Base-by-base conservation (phyloP, 1,140 invertebrate genomes). In the Coptotermes formosanus region DNA sequence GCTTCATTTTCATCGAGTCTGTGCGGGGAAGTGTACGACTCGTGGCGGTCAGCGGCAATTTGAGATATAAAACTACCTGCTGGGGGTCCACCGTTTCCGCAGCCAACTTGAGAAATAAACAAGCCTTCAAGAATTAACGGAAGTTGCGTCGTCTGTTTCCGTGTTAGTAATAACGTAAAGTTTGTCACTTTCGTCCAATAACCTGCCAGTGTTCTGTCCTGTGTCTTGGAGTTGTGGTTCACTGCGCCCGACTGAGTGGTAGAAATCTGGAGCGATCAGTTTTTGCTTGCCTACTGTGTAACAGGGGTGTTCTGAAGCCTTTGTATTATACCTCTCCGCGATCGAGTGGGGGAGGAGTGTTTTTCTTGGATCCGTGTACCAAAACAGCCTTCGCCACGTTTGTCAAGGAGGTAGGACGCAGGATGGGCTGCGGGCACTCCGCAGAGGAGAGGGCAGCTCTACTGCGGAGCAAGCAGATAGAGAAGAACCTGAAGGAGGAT, bases 401-500 rank as follows among this genome's bases (percentile, higher is more conserved):
- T 48, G 83, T 84, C 19, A 84, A 84, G 83, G 83, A 84, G 52
- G 83, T 84, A 48, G 83, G 85, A 14, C 85, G 75, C 85, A 85
- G 75, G 75, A 85, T 87, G 86, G 86, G 86, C 86, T 85, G 84
- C 84, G 82, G 86, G 82, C 82, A 84, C 92, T 94, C 93, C 88
- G 93, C 93, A 82, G 94, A 95, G 89, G 94, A 95, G 89, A 89
- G 94, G 88, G 92, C 92, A 85, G 94, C 94, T 86, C 90, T 93
- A 90, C 94, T 94, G 88, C 90, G 94, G 87, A 94, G 92, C 89
- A 94, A 94, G 89, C 92, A 92, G 88, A 95, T 95, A 87, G 94
- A 95, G 89, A 95, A 94, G 89, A 94, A 95, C 90, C 90, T 95
- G 85, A 95, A 95, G 90, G 95, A 95, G 90, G 94, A 95, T 91